phyloP scores from a whole-genome alignment of 2,888 invertebrate species.

The Periphyllus acericola region DNA sequence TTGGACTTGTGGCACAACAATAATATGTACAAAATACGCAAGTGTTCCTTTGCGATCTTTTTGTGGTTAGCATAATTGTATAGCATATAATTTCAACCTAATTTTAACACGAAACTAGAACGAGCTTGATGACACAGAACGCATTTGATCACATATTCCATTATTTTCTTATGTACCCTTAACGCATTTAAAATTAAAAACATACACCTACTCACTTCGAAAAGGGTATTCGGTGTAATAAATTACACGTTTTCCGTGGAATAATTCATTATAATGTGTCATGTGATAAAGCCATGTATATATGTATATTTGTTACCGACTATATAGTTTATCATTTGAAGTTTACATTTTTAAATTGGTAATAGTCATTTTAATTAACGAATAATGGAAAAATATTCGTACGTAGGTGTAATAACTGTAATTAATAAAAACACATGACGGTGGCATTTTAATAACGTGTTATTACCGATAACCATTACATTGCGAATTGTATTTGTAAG shows the following conservation, averaged over 20 bases:
- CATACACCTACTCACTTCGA: background rate
- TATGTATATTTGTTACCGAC: background rate
- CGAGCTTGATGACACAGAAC: background rate
- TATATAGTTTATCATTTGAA: too few relatives aligned
- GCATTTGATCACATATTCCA: background rate
- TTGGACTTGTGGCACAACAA: background rate
- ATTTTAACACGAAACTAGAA: background rate
- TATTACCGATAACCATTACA: too few relatives aligned
- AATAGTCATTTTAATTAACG: too few relatives aligned
- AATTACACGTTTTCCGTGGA: background rate
- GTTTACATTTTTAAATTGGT: too few relatives aligned
- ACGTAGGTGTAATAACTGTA: too few relatives aligned
- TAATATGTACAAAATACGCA: background rate
- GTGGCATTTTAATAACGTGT: too few relatives aligned
- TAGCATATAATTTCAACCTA: background rate
- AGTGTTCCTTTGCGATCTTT: background rate
- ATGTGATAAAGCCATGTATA: background rate
- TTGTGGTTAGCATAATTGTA: too few relatives aligned
- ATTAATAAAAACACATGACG: too few relatives aligned
- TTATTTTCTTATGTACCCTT: background rate
- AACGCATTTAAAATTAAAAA: background rate
- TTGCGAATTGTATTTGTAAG: too few relatives aligned
- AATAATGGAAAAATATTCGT: too few relatives aligned
- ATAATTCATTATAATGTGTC: background rate
- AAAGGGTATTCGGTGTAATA: background rate